Conservation (phyloP, 2,888 invertebrate genomes). For the Eupeodes latifasciatus region DNA sequence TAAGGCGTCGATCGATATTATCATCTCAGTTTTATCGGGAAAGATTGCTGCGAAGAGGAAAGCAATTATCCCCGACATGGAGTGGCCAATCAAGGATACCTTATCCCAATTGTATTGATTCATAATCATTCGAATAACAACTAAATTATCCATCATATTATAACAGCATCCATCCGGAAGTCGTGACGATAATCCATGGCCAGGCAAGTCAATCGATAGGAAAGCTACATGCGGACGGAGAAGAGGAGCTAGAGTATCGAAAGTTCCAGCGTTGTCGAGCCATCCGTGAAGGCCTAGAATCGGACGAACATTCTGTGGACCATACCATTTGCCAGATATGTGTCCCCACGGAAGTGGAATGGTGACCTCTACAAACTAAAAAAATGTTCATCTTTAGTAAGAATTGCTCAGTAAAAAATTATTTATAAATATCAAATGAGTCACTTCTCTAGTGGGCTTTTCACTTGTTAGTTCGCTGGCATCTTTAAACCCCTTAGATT, state of each 20-base stretch:
- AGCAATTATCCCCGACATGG: slow-evolving; percentile 87
- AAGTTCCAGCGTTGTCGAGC: slow-evolving; percentile 92
- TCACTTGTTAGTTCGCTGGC: slow-evolving; percentile 82
- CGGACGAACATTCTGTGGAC: slow-evolving; percentile 86
- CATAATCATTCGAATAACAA: slow-evolving; percentile 86
- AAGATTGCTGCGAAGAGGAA: slow-evolving; percentile 88
- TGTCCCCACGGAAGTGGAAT: slow-evolving; percentile 90
- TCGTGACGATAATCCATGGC: slow-evolving; percentile 89
- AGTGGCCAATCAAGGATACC: slow-evolving; percentile 89
- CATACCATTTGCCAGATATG: slow-evolving; percentile 90
- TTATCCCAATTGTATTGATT: slow-evolving; percentile 89
- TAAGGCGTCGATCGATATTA: slow-evolving; percentile 82
- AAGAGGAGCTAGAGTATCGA: slow-evolving; percentile 88
- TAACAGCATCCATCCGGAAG: slow-evolving; percentile 86
- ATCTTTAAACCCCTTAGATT: slow-evolving; percentile 80
- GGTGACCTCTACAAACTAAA: slow-evolving; percentile 86
- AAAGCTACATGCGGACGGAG: slow-evolving; percentile 85
- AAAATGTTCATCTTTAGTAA: neutral
- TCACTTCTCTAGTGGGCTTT: slow-evolving; percentile 80
- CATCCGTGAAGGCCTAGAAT: slow-evolving; percentile 91
- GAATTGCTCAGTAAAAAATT: neutral
- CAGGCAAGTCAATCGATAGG: slow-evolving; percentile 89
- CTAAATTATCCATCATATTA: slow-evolving; percentile 83
- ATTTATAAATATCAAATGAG: slow-evolving; percentile 47
- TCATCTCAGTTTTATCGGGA: slow-evolving; percentile 83